phyloP scores from a whole-genome alignment of 2,113 vertebrate genomes.

The Lamprotornis superbus region DNA sequence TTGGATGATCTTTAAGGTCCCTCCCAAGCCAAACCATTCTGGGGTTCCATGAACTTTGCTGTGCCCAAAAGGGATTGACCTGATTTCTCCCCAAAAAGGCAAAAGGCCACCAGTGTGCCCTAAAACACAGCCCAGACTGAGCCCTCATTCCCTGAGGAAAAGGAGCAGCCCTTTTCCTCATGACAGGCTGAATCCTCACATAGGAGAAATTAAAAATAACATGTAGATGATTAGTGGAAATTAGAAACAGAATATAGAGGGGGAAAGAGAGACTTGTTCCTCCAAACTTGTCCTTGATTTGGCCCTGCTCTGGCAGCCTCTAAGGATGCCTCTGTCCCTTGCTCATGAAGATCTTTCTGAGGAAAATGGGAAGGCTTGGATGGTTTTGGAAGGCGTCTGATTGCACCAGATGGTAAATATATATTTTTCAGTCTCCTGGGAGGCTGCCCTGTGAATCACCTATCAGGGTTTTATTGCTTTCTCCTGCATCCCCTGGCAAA shows the following conservation, averaged over 20 bases:
- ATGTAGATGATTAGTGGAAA: neutral
- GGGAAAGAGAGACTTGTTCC: neutral
- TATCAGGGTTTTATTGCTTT: conserved; percentile 37
- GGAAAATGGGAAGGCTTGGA: neutral
- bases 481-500: conserved; percentile 37
- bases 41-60: neutral
- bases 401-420: conserved; percentile 32
- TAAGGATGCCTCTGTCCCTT: neutral
- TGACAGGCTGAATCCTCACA: neutral
- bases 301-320: neutral
- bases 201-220: neutral
- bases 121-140: neutral
- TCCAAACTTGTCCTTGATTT: neutral
- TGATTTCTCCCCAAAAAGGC: neutral
- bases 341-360: neutral
- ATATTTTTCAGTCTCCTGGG: neutral
- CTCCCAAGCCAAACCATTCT: neutral
- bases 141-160: neutral
- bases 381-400: neutral
- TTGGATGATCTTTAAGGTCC: neutral
- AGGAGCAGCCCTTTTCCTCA: neutral
- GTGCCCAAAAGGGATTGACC: neutral
- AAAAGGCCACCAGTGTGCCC: rapidly evolving
- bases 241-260: neutral
- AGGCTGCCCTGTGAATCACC: conserved; percentile 28